Conservation (phyloP, 37 sponge, comb jelly and placozoan species). For the Hexactinellida sp. region DNA sequence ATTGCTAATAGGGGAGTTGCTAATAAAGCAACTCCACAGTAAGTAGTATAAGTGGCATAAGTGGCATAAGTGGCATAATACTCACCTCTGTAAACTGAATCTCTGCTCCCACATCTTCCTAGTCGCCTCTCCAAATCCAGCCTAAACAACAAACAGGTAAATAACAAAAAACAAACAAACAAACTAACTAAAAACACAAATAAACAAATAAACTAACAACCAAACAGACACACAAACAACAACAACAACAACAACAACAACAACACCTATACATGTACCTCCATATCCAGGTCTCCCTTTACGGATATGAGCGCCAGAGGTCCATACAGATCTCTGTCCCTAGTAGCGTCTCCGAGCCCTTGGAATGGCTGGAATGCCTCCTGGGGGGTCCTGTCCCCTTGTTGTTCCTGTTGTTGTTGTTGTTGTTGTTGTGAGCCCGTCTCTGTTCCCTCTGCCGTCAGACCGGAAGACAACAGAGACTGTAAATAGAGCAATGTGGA, state of each 20-base stretch:
- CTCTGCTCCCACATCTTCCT: constrained; percentile 50
- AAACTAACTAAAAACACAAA: no score
- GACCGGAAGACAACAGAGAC: not conserved
- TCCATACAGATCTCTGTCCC: constrained; percentile 6
- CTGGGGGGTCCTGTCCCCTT: no score
- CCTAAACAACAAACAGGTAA: not conserved
- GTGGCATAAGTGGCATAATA: no score
- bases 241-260: not conserved
- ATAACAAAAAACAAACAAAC: not conserved
- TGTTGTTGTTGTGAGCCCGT: no score
- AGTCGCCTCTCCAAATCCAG: constrained; percentile 16
- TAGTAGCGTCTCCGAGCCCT: constrained; percentile 13
- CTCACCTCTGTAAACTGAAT: constrained; percentile 72
- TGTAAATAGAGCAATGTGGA: no score
- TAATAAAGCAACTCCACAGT: no score
- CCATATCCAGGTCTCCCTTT: not conserved
- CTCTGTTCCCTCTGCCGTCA: not conserved
- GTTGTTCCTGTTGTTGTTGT: no score
- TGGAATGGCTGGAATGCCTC: constrained; percentile 18
- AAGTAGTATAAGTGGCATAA: no score
- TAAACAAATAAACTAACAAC: no score
- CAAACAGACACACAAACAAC: not conserved
- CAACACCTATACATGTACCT: not conserved
- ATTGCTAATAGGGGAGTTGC: no score
- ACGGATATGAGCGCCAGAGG: not conserved